phyloP scores from a whole-genome alignment of 2,113 vertebrate genomes.

The Riparia riparia region DNA sequence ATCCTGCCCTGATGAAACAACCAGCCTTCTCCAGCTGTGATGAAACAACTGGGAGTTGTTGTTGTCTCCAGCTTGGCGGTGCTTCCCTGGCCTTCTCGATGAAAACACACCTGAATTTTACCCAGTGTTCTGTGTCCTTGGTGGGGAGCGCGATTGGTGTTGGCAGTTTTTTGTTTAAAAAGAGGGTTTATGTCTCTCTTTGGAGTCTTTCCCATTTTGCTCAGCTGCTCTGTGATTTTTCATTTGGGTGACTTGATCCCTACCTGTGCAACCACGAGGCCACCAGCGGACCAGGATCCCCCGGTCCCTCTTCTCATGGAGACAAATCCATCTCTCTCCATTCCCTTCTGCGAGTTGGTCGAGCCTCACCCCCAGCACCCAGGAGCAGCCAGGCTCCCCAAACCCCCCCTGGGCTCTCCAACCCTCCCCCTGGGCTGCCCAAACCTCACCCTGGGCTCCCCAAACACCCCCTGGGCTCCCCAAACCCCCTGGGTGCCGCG shows the following conservation, averaged over 20 bases:
- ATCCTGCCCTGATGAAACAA: background rate
- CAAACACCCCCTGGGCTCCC: background rate
- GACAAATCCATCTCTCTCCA: background rate
- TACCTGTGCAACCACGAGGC: background rate
- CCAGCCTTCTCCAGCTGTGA: background rate
- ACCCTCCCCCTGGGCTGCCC: fast-evolving
- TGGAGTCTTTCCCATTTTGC: background rate
- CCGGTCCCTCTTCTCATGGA: fast-evolving
- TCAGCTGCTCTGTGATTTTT: background rate
- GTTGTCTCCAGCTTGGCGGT: background rate
- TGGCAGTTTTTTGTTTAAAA: background rate
- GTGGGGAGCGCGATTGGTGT: background rate
- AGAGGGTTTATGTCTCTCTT: background rate
- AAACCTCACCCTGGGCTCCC: background rate
- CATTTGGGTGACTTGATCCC: background rate
- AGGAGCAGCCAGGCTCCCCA: background rate
- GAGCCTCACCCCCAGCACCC: background rate
- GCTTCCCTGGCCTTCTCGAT: background rate
- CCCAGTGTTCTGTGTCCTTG: background rate
- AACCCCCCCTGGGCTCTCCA: background rate
- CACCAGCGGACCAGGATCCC: fast-evolving
- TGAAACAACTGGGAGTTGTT: background rate
- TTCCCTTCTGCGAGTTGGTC: background rate
- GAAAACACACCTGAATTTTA: background rate
- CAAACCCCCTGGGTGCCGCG: fast-evolving